A percentile compares a stretch with the other conserved stretches of the same genome.
Evolutionary conservation across 2,113 vertebrate species (phyloP).

Genomic region (Ochotona curzoniae): DNA sequence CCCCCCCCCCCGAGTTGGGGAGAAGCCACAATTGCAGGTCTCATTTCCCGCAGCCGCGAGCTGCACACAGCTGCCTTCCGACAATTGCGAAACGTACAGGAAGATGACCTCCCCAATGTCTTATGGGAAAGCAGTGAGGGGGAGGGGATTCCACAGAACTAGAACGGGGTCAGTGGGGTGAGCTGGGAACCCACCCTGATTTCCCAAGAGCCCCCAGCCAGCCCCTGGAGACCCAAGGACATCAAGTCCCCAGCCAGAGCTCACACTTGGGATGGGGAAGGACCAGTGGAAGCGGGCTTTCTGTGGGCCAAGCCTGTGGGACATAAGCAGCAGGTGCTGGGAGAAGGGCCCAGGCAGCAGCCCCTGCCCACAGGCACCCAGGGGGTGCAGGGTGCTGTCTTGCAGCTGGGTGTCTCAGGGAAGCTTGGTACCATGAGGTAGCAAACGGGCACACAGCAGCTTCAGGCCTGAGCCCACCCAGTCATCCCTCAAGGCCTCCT

Average conservation of each 20-base stretch:
- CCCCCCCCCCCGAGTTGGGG: accelerated
- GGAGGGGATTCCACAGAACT: background rate
- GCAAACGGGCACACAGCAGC: too few relatives aligned
- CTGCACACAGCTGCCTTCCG: background rate
- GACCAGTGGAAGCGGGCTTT: background rate
- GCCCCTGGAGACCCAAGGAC: background rate
- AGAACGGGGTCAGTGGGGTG: accelerated
- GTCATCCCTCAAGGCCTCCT: background rate
- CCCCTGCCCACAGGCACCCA: too few relatives aligned
- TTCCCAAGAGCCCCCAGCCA: accelerated
- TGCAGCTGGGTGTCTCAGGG: background rate
- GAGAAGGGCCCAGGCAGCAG: too few relatives aligned
- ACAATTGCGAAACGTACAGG: background rate
- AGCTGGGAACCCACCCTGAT: background rate
- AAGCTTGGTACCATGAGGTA: too few relatives aligned
- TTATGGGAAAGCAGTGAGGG: accelerated
- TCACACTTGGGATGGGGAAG: accelerated
- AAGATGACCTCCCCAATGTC: background rate
- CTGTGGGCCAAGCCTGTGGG: accelerated
- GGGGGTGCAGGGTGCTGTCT: accelerated
- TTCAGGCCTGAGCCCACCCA: background rate
- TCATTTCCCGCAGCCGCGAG: background rate
- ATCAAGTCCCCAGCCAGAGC: background rate
- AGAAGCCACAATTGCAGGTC: accelerated
- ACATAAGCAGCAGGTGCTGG: accelerated